Conservation (phyloP, 2,797 vertebrate species). For the Crax fasciolata region DNA sequence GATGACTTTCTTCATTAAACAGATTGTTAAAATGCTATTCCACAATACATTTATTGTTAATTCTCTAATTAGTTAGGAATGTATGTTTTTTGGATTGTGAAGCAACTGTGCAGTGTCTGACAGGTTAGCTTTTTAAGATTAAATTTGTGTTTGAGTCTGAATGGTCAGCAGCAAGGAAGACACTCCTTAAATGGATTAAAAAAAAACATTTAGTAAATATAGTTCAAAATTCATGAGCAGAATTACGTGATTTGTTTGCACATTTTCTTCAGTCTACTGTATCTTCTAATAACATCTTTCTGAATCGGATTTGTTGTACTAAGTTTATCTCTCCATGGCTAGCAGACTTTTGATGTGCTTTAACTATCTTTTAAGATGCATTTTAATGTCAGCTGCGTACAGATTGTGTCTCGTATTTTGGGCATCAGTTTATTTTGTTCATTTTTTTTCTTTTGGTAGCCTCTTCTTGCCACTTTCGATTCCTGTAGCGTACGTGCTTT, state of each 20-base stretch:
- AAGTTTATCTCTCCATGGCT: neutral
- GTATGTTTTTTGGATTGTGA: neutral
- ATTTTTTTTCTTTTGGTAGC: neutral
- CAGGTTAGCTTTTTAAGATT: constrained; percentile 36
- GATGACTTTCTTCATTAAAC: constrained; percentile 48
- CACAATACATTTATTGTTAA: constrained; percentile 41
- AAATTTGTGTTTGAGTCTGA: neutral
- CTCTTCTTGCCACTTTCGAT: constrained; percentile 48
- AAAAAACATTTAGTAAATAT: neutral
- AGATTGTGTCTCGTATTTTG: neutral
- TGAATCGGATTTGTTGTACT: neutral
- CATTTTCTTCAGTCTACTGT: neutral
- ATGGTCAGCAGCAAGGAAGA: neutral
- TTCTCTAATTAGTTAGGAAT: constrained; percentile 43
- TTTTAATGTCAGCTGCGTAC: constrained; percentile 36
- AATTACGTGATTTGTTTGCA: neutral
- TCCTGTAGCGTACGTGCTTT: constrained; percentile 69
- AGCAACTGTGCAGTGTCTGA: neutral
- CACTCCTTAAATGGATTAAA: neutral
- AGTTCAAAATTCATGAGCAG: neutral
- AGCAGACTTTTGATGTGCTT: neutral
- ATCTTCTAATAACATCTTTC: constrained; percentile 2
- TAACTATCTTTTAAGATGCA: neutral
- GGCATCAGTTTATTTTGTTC: neutral
- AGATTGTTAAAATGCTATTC: constrained; percentile 32